These are phyloP conservation scores for Argynnis bischoffii DNA, from an alignment of 2,888 invertebrate genomes.

Conservation along the genomic window DNA sequence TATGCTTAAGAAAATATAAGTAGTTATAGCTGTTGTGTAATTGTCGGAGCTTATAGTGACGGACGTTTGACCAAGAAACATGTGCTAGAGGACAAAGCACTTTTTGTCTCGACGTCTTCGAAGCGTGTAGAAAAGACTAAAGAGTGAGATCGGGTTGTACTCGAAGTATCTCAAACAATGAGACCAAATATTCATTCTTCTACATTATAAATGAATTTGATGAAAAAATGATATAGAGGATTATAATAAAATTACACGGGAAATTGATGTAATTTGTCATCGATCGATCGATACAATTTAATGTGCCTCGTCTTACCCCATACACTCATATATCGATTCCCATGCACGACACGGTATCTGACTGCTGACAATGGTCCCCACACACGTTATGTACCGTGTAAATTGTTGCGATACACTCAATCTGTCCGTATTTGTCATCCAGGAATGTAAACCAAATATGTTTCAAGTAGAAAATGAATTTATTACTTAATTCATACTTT, in stretches of 20 bases:
- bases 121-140: no score
- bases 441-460: conserved; percentile 33
- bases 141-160: no score
- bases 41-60: no score
- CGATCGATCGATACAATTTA: conserved; percentile 15
- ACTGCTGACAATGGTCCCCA: conserved; percentile 55
- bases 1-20: not conserved
- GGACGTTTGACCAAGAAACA: no score
- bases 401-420: conserved; percentile 51
- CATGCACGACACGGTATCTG: conserved; percentile 62
- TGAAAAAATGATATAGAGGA: not conserved
- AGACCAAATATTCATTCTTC: not conserved
- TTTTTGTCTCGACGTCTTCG: no score
- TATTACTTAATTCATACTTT: conserved; percentile 13
- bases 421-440: conserved; percentile 38
- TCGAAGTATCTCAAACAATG: no score
- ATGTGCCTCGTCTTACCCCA: conserved; percentile 27
- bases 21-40: no score
- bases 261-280: conserved; percentile 18
- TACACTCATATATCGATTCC: conserved; percentile 47
- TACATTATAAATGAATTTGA: not conserved
- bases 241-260: conserved; percentile 7
- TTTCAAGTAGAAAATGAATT: conserved; percentile 36
- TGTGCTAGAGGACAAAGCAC: no score
- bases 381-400: conserved; percentile 64